A percentile compares a stretch with the other conserved stretches of the same genome.
These are phyloP conservation scores for Hofmannophila pseudospretella DNA, from an alignment of 2,888 invertebrate genomes.

Conservation along the genomic window DNA sequence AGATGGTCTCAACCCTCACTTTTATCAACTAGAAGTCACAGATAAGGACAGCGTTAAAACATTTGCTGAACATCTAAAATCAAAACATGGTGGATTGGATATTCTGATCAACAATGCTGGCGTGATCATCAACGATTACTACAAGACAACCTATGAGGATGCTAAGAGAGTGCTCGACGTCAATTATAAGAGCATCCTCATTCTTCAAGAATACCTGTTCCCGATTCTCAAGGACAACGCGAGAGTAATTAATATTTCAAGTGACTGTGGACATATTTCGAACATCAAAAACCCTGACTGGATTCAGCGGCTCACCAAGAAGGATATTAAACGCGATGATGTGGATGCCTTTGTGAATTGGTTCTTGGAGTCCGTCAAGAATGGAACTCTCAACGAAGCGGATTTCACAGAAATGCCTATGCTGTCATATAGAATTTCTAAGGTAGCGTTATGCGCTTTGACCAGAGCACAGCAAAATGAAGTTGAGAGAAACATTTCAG, in stretches of 20 bases:
- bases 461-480: conserved; percentile 24
- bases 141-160: conserved; percentile 25
- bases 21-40: conserved; percentile 30
- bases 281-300: conserved; percentile 25
- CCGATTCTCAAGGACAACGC: conserved; percentile 26
- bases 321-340: conserved; percentile 21
- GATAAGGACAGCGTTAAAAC: conserved; percentile 22
- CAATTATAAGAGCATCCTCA: conserved; percentile 26
- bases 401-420: conserved; percentile 20
- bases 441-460: conserved; percentile 25
- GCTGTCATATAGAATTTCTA: conserved; percentile 25
- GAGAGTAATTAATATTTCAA: conserved; percentile 29
- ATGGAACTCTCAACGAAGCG: conserved; percentile 18
- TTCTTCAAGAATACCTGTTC: conserved; percentile 24
- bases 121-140: conserved; percentile 16
- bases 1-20: conserved; percentile 52
- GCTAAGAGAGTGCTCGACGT: conserved; percentile 25
- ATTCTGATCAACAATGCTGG: conserved; percentile 36
- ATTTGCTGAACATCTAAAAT: conserved; percentile 25
- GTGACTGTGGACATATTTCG: conserved; percentile 27
- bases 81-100: conserved; percentile 28
- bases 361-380: conserved; percentile 26
- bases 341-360: conserved; percentile 26
- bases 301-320: conserved; percentile 22
- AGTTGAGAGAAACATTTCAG: conserved; percentile 23